Evolutionary conservation across 2,113 vertebrate species (phyloP).

Genomic region (Proterorhinus semilunaris): DNA sequence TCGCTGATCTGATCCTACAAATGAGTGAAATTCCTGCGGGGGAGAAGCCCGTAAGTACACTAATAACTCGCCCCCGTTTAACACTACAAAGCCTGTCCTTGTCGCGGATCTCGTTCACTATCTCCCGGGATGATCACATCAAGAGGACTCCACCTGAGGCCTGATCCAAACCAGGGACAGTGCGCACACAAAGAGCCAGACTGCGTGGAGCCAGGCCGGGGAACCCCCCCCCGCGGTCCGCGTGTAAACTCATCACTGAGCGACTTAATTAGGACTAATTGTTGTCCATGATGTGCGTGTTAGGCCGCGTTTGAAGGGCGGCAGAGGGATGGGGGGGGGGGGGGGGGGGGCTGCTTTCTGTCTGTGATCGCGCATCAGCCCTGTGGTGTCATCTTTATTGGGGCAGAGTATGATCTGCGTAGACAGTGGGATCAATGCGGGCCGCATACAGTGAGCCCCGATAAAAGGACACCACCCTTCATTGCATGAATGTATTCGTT

Average conservation of each 20-base stretch:
- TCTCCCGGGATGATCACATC: conserved; percentile 38
- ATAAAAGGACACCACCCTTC: conserved; percentile 21
- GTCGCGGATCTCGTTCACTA: conserved; percentile 5
- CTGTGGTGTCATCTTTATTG: not conserved
- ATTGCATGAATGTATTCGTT: conserved; percentile 28
- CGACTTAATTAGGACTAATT: conserved; percentile 78
- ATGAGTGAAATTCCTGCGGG: conserved; percentile 1
- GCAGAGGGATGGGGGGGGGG: conserved; percentile 22
- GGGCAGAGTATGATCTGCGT: not conserved
- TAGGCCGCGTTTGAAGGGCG: conserved; percentile 84
- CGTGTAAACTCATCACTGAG: conserved; percentile 79
- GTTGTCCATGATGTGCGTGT: conserved; percentile 82
- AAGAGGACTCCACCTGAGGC: conserved; percentile 22
- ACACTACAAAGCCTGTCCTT: not conserved
- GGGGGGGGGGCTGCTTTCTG: not conserved
- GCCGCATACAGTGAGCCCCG: conserved; percentile 26
- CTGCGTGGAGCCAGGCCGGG: conserved; percentile 81
- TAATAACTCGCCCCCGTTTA: not conserved
- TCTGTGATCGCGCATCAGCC: not conserved
- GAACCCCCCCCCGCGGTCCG: conserved; percentile 51
- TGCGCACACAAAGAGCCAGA: conserved; percentile 72
- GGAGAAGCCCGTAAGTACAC: not conserved
- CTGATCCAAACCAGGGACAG: conserved; percentile 34
- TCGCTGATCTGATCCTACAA: conserved; percentile 1
- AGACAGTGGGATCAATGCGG: conserved; percentile 23